Evolutionary conservation across 1,140 invertebrate genomes (phyloP), one percentile per base, ranked within the genome.

Genomic region (Mylabris phalerata): DNA sequence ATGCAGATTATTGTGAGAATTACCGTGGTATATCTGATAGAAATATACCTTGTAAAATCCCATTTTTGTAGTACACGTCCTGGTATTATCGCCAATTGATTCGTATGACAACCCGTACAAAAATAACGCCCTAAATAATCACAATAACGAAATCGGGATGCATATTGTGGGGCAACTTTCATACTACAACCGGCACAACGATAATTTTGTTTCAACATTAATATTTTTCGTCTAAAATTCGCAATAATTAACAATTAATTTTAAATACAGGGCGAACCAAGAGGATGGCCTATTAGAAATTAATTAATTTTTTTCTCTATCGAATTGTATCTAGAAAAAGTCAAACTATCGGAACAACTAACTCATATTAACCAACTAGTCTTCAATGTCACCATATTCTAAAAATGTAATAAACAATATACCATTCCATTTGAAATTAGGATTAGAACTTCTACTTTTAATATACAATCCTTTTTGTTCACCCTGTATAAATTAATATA

Each of bases 111-210:
- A 32, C 88, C 89, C 4, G 90, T 91, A 71, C 92, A 95, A 73
- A 94, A 92, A 75, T 90, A 92, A 67, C 90, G 84, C 10, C 90
- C 90, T 46, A 93, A 76, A 72, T 95, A 95, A 68, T 90, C 82
- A 73, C 92, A 95, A 68, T 90, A 92, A 6, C 89, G 79, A 73
- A 86, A 88, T 64, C 83, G 80, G 24, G 83, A 81, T 7, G 86
- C 80, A 68, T 88, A 89, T 54, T 84, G 82, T 59, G 79, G 73
- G 2, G 86, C 83, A 7, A 93, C 87, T 65, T 83, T 84, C 77
- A 88, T 88, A 0, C 92, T 89, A 78, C 92, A 94, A 9, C 92
- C 91, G 49, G 90, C 88, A 77, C 92, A 95, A 26, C 87, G 77
- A 63, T 86, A 87, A 66, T 88, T 88, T 71, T 95, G 92, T 63